Evolutionary conservation across 2,888 invertebrate genomes (phyloP), one percentile per base, ranked within the genome.

Genomic region (Mythimna ferrago): DNA sequence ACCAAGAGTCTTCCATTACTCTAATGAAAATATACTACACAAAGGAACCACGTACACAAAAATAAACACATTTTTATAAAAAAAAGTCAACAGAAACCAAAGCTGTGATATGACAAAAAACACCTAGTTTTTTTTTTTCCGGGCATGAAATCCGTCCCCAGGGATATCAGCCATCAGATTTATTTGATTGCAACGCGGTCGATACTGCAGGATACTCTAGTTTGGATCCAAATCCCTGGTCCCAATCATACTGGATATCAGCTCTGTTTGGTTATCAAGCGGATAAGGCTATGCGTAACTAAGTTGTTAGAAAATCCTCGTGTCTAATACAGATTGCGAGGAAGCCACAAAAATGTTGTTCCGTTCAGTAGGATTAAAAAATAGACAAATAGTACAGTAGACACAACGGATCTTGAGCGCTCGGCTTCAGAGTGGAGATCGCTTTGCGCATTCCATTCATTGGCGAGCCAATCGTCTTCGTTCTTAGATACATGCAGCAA

Each of bases 121-220:
- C 6, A 51, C 11, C 9, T 10, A 67, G 10, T 11, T 51, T 60
- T 54, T 48, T 60, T 54, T 38, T 51, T 26, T 26, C 54, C 16
- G 32, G 53, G 19, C 64, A 14, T 62, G 11, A 19, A 64, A 65
- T 70, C n/a, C 32, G 57, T 79, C 70, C 70, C 62, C 7, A 41
- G 73, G 54, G 74, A 66, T 73, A 73, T 68, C 69, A 62, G 44
- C 65, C 54, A 78, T 78, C 65, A 70, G 58, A 70, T 82, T 78
- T 73, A 79, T 82, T 68, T 68, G 83, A 80, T 78, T 67, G 79
- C 83, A 71, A 14, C 60, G 41, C 70, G 60, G 35, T 35, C 58
- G 44, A 56, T 57, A 71, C 64, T 54, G 21, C 62, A 44, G 56
- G 32, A 61, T 19, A 54, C 26, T 53, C 32, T 63, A 41, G 67